A percentile compares a stretch with the other conserved stretches of the same genome.
Evolutionary conservation across 2,113 vertebrate species (phyloP).

Genomic region (Xiphorhynchus elegans): DNA sequence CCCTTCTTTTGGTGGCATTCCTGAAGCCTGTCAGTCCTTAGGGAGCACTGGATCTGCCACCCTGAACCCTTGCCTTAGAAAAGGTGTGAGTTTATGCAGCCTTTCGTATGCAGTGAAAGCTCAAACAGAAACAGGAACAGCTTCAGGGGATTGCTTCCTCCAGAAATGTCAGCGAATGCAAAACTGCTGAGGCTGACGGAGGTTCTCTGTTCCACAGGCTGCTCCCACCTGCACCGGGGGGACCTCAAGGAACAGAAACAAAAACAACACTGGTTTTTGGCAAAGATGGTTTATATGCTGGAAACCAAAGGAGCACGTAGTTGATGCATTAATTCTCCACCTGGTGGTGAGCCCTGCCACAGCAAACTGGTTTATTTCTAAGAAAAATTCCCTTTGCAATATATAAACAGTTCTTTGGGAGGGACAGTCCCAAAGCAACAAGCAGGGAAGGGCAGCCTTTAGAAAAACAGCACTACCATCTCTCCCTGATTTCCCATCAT

Average conservation of each 20-base stretch:
- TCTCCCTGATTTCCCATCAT: not conserved
- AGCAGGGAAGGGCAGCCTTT: not conserved
- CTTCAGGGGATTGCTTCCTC: not conserved
- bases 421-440: not conserved
- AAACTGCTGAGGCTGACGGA: not conserved
- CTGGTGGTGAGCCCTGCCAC: conserved; percentile 15
- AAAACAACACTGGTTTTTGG: not conserved
- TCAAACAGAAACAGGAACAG: not conserved
- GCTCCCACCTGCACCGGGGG: not conserved
- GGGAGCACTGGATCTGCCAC: not conserved
- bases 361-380: not conserved
- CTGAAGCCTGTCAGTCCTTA: not conserved
- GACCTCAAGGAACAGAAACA: not conserved
- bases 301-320: not conserved
- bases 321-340: conserved; percentile 14
- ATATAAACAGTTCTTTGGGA: not conserved
- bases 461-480: not conserved
- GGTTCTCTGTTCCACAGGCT: not conserved
- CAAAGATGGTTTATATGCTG: not conserved
- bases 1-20: not conserved
- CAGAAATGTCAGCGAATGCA: not conserved
- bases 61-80: not conserved
- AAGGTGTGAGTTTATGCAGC: not conserved
- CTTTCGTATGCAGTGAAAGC: not conserved
- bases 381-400: not conserved